These are phyloP conservation scores for Lepus townsendii DNA, from an alignment of 2,797 vertebrate genomes.

Conservation along the genomic window DNA sequence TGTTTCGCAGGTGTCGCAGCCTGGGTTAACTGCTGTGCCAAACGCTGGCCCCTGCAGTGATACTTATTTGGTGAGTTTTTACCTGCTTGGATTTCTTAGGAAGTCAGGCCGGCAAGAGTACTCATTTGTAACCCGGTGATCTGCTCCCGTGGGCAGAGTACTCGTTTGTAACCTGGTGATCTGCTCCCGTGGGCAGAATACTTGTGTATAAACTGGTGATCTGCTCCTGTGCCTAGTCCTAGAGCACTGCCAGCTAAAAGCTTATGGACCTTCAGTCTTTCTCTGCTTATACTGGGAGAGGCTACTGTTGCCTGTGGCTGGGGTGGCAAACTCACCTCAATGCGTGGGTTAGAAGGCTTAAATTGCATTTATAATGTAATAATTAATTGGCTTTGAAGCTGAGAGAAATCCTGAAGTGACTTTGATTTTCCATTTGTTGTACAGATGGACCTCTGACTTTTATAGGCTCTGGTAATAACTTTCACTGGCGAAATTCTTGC, in stretches of 20 bases:
- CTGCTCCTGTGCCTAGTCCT: not conserved
- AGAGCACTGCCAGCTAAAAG: not conserved
- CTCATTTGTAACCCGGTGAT: too few species aligned
- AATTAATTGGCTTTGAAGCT: not conserved
- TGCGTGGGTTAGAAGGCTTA: not conserved
- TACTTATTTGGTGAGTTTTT: not conserved
- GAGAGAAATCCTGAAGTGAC: not conserved
- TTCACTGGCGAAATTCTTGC: slow-evolving; percentile 27
- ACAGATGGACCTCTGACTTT: not conserved
- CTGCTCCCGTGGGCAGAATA: too few species aligned
- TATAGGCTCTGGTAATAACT: not conserved
- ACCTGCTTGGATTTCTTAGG: not conserved
- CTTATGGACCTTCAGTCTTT: not conserved
- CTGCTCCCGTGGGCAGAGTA: too few species aligned
- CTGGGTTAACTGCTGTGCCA: too few species aligned
- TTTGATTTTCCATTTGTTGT: not conserved
- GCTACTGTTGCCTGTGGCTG: not conserved
- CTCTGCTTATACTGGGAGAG: not conserved
- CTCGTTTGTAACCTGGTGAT: too few species aligned
- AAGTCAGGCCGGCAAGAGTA: not conserved
- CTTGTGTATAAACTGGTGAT: too few species aligned
- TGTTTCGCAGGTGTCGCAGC: too few species aligned
- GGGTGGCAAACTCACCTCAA: not conserved
- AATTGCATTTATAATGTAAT: not conserved
- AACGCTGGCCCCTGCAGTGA: too few species aligned